Evolutionary conservation across 2,888 invertebrate species (phyloP), one percentile per base, ranked within the genome.

Genomic region (Platycnemis pennipes): DNA sequence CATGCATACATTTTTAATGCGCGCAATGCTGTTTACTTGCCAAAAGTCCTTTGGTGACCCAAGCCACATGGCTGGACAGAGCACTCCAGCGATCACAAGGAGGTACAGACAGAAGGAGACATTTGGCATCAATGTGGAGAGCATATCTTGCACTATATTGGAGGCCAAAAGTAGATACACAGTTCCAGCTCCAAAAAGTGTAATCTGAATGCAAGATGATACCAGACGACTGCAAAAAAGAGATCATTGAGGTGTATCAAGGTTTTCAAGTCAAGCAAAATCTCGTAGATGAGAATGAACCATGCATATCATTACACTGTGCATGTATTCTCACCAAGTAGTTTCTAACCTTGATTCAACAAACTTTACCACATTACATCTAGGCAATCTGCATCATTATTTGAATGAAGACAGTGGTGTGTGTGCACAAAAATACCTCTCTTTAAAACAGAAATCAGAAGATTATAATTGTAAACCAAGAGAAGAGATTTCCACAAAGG

Each of bases 31-130:
- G 63, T 13, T 53, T 42, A 96, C 97, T 97, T 96, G 98, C 98
- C 97, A 97, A 96, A 98, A 98, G 96, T 98, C 98, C 96, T 97
- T 98, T 0, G 98, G 98, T 0, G 98, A 97, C 49, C 98, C 98
- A 37, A 98, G 97, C 97, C 98, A 97, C 96, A 97, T 97, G 2
- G 97, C 96, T 0, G 98, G 98, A 19, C 97, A 97, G 95, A 98
- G 96, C 0, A 97, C 96, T 0, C 96, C 96, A 0, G 97, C 97
- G 31, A 98, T 97, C 45, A 98, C 96, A 77, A 98, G 96, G 95
- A 97, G 97, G 97, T 98, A 98, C 94, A 96, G 96, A 96, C 98
- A 98, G 95, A 97, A 97, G 94, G 97, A 97, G 91, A 97, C 95
- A 0, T 96, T 96, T 0, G 97, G 97, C 63, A 97, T 95, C 63